Conservation (phyloP, 2,113 vertebrate species). For the Anolis sagrei region DNA sequence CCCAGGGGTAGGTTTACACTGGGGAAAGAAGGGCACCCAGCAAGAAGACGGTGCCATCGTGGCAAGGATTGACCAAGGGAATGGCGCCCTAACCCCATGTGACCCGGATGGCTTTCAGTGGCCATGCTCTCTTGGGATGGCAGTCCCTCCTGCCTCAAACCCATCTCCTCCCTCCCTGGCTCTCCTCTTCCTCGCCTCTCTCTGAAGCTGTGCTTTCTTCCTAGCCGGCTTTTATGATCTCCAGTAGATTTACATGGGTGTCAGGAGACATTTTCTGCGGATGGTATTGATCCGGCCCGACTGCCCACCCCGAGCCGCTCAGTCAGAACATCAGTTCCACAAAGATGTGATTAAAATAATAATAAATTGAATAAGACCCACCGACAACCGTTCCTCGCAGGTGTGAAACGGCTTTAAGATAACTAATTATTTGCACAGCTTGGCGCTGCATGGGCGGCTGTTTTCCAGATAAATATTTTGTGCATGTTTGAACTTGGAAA, state of each 20-base stretch:
- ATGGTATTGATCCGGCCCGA: background rate
- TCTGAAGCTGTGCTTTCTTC: background rate
- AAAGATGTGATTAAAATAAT: constrained; percentile 38
- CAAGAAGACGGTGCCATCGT: too few species aligned
- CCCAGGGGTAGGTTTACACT: too few species aligned
- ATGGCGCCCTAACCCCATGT: too few species aligned
- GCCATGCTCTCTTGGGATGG: too few species aligned
- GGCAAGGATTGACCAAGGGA: too few species aligned
- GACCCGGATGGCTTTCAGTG: background rate
- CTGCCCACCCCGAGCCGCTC: background rate
- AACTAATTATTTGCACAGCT: constrained; percentile 64
- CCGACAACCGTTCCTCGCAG: constrained; percentile 5
- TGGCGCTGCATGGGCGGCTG: constrained; percentile 43
- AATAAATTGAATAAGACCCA: constrained; percentile 19
- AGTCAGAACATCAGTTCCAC: background rate
- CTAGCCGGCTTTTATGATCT: background rate
- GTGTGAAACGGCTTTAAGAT: constrained; percentile 35
- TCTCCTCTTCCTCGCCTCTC: background rate
- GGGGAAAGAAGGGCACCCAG: too few species aligned
- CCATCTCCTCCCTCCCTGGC: background rate
- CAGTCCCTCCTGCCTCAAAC: background rate
- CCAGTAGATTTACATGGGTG: fast-evolving
- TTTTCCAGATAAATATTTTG: constrained; percentile 57
- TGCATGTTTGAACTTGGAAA: constrained; percentile 43
- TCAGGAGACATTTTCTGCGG: constrained; percentile 8